These are phyloP conservation scores for Crematogaster levior DNA, from an alignment of 2,888 invertebrate genomes.

Conservation along the genomic window DNA sequence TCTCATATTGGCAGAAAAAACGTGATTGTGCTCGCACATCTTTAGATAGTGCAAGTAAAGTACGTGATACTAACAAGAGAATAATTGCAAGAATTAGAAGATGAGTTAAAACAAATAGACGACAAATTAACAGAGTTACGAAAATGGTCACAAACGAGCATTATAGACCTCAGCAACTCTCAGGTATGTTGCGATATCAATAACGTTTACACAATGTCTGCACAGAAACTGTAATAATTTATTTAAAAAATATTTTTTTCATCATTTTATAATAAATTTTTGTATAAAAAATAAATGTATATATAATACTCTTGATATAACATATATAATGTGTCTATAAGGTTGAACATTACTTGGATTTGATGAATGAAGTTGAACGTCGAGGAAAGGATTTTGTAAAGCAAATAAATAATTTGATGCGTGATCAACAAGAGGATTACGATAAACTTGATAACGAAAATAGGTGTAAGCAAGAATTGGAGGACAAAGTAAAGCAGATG, in stretches of 20 bases:
- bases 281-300: too few species aligned
- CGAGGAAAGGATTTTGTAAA: conserved; percentile 94
- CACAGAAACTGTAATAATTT: background rate
- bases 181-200: conserved; percentile 87
- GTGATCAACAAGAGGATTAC: conserved; percentile 97
- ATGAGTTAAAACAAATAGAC: conserved; percentile 92
- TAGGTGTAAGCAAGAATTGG: conserved; percentile 92
- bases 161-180: conserved; percentile 95
- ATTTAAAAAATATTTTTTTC: conserved; percentile 14
- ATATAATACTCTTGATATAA: too few species aligned
- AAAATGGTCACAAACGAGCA: conserved; percentile 91
- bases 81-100: conserved; percentile 93
- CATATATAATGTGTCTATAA: conserved; percentile 76
- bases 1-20: conserved; percentile 96
- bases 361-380: conserved; percentile 96
- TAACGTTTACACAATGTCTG: background rate
- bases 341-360: conserved; percentile 94
- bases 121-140: conserved; percentile 85
- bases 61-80: conserved; percentile 93
- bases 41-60: conserved; percentile 93
- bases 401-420: conserved; percentile 95
- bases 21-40: conserved; percentile 93
- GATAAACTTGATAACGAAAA: conserved; percentile 95
- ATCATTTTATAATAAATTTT: background rate
- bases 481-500: conserved; percentile 94